Base-by-base conservation (phyloP, 2,888 invertebrate genomes). In the Caenorhabditis doughertyi region DNA sequence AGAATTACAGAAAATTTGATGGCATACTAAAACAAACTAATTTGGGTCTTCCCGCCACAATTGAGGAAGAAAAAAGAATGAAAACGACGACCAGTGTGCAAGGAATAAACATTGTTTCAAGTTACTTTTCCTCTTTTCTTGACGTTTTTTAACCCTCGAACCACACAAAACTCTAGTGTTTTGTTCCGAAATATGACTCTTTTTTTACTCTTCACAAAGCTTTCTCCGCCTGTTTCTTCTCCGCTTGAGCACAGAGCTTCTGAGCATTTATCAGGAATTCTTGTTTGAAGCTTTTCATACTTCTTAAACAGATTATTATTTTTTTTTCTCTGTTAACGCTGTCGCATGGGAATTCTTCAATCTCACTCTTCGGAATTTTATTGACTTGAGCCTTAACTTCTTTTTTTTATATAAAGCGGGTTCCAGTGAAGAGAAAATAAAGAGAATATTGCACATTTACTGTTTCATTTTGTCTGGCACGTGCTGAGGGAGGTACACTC, bases 151-250 rank as follows among this genome's bases (percentile, higher is more conserved):
- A 56, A 56, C 60, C 27, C 39, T 21, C 18, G 23, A 60, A 27
- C 42, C 23, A 44, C 44, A 56, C 68, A 25, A 39, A n/a, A 42
- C 32, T 16, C 32, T 32, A 16, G 16, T 13, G 5, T 67, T 68
- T 25, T 68, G 25, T 27, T 42, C 11, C 56, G 73, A 73, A 73
- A 73, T 65, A 47, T 65, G 73, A 73, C 55, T 55, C 73, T 73
- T 73, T 64, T n/a, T 32, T 35, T 53, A 21, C 21, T 60, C 23
- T 32, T 21, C 44, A 0, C 53, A 21, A 16, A 47, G 21, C 35
- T 51, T 62, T 42, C 16, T 9, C 2, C 3, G 13, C 7, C 3
- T 29, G 3, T 18, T 55, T 42, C 44, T 55, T 32, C n/a, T 32
- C 21, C 21, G 9, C 62, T 13, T 8, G 13, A 1, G 16, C 42